phyloP scores from a whole-genome alignment of 2,888 invertebrate species.

The Elysia crispata region DNA sequence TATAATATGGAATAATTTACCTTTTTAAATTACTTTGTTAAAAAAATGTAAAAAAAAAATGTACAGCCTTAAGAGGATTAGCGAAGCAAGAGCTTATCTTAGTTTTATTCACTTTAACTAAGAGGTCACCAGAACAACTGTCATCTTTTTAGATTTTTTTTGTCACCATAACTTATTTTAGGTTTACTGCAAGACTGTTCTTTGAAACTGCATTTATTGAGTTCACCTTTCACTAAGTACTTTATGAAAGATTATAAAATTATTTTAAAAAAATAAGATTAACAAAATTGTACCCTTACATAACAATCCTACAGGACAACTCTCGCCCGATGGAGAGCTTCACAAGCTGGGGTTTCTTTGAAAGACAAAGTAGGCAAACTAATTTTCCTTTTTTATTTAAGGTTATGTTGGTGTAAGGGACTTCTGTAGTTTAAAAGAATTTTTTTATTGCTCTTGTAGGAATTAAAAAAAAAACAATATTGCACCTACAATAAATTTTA shows the following conservation, averaged over 20 bases:
- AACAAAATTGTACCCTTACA: background rate
- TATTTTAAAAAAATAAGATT: background rate
- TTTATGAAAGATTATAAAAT: too few species aligned
- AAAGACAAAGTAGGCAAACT: slow-evolving; percentile 53
- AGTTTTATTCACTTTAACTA: too few species aligned
- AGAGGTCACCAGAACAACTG: too few species aligned
- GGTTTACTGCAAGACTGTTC: too few species aligned
- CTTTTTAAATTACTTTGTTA: background rate
- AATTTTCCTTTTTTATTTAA: too few species aligned
- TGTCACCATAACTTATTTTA: too few species aligned
- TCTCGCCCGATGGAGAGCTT: slow-evolving; percentile 97
- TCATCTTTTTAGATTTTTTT: background rate
- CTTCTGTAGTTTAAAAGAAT: background rate
- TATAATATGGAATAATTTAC: slow-evolving; percentile 11
- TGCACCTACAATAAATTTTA: too few species aligned
- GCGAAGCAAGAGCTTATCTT: too few species aligned
- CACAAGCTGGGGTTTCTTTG: slow-evolving; percentile 85
- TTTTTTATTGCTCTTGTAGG: background rate
- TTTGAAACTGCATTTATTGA: too few species aligned
- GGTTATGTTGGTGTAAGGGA: background rate
- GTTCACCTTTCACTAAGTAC: too few species aligned
- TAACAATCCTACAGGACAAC: slow-evolving; percentile 87
- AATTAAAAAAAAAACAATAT: background rate
- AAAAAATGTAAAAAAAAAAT: too few species aligned
- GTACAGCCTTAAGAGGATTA: too few species aligned